Base-by-base conservation (phyloP, 2,113 vertebrate species). In the Ciconia boyciana region DNA sequence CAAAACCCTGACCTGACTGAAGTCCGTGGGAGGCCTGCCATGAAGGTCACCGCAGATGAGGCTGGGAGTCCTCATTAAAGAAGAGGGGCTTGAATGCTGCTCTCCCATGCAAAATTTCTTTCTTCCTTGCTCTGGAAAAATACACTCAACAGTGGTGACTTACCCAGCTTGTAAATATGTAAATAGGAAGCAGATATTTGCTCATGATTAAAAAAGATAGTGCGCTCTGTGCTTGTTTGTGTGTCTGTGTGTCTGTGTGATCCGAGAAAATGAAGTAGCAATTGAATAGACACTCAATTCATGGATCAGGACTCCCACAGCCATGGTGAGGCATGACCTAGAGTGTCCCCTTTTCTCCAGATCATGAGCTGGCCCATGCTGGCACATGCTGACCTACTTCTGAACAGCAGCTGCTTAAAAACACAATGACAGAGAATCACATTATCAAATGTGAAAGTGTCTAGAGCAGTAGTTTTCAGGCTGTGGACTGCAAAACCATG, bases 11-110 rank as follows among this genome's bases (percentile, higher is more conserved):
- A 91, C 57, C 25, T 4, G 1, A 26, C 21, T 51, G 48, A 83
- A 91, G 60, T 29, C 61, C 0, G 9, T 57, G 76, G 75, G 68
- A 91, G 82, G 86, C 48, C 43, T 91, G 51, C 64, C 34, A 7
- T 90, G 68, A 79, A 91, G 83, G 77, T 92, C 90, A 92, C 26
- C 89, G 86, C 68, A 92, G 80, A 90, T 68, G 79, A 86, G n/a
- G 3, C 43, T 81, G 43, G 7, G 32, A 89, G 51, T 34, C 75
- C 60, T 94, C 76, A 87, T 92, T 93, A 94, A 88, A 66, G 58
- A 76, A 57, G 7, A 75, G 16, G 1, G 0, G 7, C 7, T 83
- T 71, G 43, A 89, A 61, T 89, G 9, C 46, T 57, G 16, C 18
- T 61, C 16, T 71, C n/a, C 16, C 28, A 2, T 0, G 0, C 10